These are phyloP conservation scores for Caenorhabditis zanzibari DNA, from an alignment of 2,888 invertebrate genomes.

Conservation along the genomic window DNA sequence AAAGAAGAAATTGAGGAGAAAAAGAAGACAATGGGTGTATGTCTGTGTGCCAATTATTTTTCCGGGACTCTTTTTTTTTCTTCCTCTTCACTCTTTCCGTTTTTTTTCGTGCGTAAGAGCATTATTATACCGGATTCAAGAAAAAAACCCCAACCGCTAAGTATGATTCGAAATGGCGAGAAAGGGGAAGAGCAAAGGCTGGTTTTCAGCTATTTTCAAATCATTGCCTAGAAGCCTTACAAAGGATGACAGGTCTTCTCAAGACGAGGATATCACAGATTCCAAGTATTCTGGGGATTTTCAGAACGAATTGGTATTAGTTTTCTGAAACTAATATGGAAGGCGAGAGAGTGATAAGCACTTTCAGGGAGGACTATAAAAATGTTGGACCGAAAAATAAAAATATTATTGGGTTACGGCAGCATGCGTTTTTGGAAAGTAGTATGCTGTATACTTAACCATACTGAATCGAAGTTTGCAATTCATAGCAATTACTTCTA, in stretches of 20 bases:
- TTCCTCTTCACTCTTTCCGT: not conserved
- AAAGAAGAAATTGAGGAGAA: slow-evolving; percentile 20
- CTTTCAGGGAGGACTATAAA: no score
- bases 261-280: no score
- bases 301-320: no score
- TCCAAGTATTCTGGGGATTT: no score
- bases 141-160: not conserved
- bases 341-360: no score
- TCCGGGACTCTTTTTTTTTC: slow-evolving; percentile 29
- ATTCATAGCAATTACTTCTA: no score
- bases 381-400: no score
- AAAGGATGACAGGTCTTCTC: not conserved
- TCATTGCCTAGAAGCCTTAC: not conserved
- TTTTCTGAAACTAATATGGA: no score
- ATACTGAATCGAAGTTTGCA: no score
- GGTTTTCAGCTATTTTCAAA: not conserved
- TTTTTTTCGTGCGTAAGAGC: not conserved
- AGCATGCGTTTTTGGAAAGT: no score
- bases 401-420: no score
- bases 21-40: slow-evolving; percentile 17
- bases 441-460: no score
- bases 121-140: not conserved
- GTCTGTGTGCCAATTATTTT: slow-evolving; percentile 54
- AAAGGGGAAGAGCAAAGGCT: not conserved
- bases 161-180: slow-evolving; percentile 2